Evolutionary conservation across 2,888 invertebrate genomes (phyloP).

Genomic region (Globia sparganii): DNA sequence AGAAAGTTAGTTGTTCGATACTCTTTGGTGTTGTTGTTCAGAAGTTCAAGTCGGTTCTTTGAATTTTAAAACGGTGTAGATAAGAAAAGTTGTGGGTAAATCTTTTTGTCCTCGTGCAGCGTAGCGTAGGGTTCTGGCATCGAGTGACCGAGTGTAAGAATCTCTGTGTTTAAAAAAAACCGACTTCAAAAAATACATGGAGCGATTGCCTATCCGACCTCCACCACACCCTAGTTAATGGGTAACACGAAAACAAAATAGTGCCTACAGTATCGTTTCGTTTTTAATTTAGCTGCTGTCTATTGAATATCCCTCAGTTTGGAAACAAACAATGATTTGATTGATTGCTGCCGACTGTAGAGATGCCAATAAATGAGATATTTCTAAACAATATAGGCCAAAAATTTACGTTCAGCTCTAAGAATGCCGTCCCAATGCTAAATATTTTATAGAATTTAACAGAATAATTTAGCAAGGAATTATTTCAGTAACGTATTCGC

Average conservation of each 20-base stretch:
- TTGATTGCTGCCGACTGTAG: constrained; percentile 4
- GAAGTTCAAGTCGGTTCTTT: constrained; percentile 47
- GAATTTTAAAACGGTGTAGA: constrained; percentile 60
- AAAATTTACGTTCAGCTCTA: constrained; percentile 8
- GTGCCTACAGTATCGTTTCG: not conserved
- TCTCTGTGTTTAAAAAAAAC: too few species aligned
- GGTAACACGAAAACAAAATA: not conserved
- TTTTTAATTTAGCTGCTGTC: not conserved
- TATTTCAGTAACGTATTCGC: constrained; percentile 31
- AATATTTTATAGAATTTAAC: constrained; percentile 35
- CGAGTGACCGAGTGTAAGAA: not conserved
- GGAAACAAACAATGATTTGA: constrained; percentile 14
- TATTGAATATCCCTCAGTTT: not conserved
- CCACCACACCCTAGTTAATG: not conserved
- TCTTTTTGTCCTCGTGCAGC: constrained; percentile 7
- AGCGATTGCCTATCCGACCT: not conserved
- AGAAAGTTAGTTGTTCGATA: constrained; percentile 37
- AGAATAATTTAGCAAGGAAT: constrained; percentile 45
- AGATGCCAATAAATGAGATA: constrained; percentile 35
- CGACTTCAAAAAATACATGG: too few species aligned
- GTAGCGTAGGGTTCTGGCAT: not conserved
- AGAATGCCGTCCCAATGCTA: constrained; percentile 22
- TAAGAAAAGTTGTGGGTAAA: constrained; percentile 22
- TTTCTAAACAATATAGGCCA: constrained; percentile 11
- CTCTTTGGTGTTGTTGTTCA: constrained; percentile 57